Evolutionary conservation across 2,888 invertebrate species (phyloP).

Genomic region (Caenorhabditis virilis): DNA sequence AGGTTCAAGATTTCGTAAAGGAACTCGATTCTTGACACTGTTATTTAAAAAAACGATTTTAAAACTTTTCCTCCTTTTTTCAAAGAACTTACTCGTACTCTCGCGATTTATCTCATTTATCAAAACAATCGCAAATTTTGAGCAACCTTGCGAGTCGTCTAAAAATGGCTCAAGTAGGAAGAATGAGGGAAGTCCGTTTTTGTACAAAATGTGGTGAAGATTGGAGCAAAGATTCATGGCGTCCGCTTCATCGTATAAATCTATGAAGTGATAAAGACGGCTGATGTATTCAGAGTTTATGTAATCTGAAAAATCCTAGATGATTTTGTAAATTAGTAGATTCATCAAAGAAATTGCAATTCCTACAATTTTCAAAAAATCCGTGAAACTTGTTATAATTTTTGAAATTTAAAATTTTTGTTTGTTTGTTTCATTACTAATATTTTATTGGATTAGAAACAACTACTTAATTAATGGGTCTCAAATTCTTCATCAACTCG

Average conservation of each 20-base stretch:
- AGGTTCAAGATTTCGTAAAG: slow-evolving; percentile 11
- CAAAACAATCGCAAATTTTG: slow-evolving; percentile 28
- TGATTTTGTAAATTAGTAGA: not conserved
- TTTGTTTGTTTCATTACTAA: no score
- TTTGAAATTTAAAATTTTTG: no score
- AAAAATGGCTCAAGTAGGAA: slow-evolving; percentile 10
- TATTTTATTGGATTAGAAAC: no score
- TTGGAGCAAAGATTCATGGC: not conserved
- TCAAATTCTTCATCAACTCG: no score
- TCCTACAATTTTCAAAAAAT: no score
- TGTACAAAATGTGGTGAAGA: not conserved
- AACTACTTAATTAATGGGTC: no score
- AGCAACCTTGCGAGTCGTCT: slow-evolving; percentile 15
- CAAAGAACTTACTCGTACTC: slow-evolving; percentile 31
- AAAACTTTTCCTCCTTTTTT: no score
- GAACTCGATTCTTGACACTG: no score
- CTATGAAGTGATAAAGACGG: slow-evolving; percentile 14
- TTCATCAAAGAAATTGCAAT: no score
- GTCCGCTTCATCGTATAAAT: not conserved
- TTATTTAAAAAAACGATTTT: no score
- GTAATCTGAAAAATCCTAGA: slow-evolving; percentile 12
- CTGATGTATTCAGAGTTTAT: slow-evolving; percentile 31
- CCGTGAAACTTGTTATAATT: no score
- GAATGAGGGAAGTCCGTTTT: not conserved
- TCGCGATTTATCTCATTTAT: slow-evolving; percentile 27